These are phyloP conservation scores for Drosophila nebulosa DNA, from an alignment of 1,140 invertebrate genomes.

Conservation along the genomic window DNA sequence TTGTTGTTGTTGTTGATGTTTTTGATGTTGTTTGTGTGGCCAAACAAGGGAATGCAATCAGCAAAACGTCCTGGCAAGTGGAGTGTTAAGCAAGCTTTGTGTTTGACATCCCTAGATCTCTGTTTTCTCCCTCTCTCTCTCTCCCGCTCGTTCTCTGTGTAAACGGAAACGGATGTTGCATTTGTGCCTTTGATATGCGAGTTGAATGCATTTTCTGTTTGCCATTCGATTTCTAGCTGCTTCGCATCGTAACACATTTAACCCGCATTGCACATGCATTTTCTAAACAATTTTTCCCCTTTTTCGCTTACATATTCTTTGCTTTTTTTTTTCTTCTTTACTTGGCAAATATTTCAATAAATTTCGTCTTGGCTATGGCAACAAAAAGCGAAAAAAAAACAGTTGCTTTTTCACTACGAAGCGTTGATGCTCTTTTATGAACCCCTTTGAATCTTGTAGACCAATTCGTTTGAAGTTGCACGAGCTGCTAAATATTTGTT, in stretches of 20 bases:
- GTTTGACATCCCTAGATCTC: conserved; percentile 47
- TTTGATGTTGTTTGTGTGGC: conserved; percentile 30
- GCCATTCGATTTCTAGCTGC: conserved; percentile 31
- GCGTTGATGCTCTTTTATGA: conserved; percentile 10
- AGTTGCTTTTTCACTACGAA: background rate
- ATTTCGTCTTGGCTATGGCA: conserved; percentile 28
- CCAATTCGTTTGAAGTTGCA: no score
- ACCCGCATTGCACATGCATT: conserved; percentile 26
- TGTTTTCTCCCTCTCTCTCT: background rate
- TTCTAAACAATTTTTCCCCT: conserved; percentile 51
- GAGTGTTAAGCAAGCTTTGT: conserved; percentile 77
- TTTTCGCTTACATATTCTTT: conserved; percentile 10
- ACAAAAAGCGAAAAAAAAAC: conserved; percentile 18
- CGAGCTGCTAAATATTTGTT: no score
- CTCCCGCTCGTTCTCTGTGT: conserved; percentile 6
- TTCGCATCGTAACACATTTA: conserved; percentile 42
- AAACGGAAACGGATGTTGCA: conserved; percentile 72
- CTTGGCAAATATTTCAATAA: conserved; percentile 49
- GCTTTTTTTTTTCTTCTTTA: conserved; percentile 23
- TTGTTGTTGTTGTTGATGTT: conserved; percentile 20
- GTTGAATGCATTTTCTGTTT: conserved; percentile 34
- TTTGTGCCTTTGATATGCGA: conserved; percentile 68
- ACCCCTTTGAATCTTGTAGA: background rate
- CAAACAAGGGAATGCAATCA: conserved; percentile 74
- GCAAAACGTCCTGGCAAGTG: conserved; percentile 33